Evolutionary conservation across 2,113 vertebrate species (phyloP).

Genomic region (Todiramphus saurophagus): DNA sequence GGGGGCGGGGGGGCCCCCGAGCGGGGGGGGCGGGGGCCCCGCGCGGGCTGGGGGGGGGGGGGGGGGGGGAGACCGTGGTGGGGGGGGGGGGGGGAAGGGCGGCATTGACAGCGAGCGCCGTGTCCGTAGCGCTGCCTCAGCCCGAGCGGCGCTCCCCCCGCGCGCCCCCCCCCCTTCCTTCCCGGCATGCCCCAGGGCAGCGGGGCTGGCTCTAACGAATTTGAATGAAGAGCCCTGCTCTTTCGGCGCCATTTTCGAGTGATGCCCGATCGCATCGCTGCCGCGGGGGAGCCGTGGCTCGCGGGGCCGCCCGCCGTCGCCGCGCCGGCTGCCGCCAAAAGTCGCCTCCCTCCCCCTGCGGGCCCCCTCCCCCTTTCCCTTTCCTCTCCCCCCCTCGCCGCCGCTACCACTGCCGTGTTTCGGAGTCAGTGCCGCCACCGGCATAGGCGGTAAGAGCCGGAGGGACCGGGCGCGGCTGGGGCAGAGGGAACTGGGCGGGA

Average conservation of each 20-base stretch:
- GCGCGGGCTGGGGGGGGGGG: not conserved
- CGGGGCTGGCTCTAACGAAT: slow-evolving; percentile 90
- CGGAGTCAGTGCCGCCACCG: not conserved
- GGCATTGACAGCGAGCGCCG: slow-evolving; percentile 73
- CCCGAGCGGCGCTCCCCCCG: slow-evolving; percentile 10
- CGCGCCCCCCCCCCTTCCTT: slow-evolving; percentile 39
- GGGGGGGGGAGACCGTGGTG: too few relatives aligned
- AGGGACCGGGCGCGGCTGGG: not conserved
- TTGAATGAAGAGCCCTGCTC: slow-evolving; percentile 94
- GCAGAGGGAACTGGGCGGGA: not conserved
- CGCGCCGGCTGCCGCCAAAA: not conserved
- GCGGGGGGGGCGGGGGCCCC: not conserved
- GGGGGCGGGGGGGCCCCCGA: not conserved
- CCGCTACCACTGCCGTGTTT: not conserved
- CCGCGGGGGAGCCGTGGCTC: slow-evolving; percentile 57
- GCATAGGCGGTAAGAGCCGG: slow-evolving; percentile 57
- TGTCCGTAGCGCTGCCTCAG: slow-evolving; percentile 33
- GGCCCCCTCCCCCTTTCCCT: too few relatives aligned
- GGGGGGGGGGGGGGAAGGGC: slow-evolving; percentile 46
- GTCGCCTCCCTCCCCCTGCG: not conserved
- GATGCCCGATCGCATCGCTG: slow-evolving; percentile 82
- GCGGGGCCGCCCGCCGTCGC: not conserved
- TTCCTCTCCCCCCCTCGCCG: not conserved
- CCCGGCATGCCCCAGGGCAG: slow-evolving; percentile 78
- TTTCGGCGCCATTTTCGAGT: slow-evolving; percentile 99